A percentile compares a stretch with the other conserved stretches of the same genome.
These are phyloP conservation scores for Gracilinanus agilis DNA, from an alignment of 2,113 vertebrate species.

Conservation along the genomic window DNA sequence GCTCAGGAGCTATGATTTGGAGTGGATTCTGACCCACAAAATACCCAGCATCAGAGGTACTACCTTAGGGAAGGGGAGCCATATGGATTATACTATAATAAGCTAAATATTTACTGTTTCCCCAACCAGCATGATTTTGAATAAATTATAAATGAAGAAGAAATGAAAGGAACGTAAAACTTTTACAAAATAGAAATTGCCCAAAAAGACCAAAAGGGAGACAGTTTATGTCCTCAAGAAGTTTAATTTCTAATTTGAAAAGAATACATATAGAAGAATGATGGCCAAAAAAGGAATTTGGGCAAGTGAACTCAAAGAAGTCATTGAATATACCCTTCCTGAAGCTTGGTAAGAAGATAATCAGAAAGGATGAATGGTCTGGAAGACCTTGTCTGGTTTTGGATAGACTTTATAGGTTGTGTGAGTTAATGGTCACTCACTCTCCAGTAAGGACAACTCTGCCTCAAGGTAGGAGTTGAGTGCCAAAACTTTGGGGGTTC, in stretches of 20 bases:
- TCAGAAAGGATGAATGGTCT: background rate
- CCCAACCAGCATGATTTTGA: background rate
- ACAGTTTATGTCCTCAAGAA: background rate
- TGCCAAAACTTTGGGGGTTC: background rate
- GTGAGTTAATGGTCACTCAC: background rate
- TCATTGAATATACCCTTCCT: background rate
- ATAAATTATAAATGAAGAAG: background rate
- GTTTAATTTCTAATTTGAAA: background rate
- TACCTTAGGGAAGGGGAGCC: background rate
- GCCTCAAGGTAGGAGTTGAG: background rate
- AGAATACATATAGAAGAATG: background rate
- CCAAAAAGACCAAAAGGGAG: too few species aligned
- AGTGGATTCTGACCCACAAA: background rate
- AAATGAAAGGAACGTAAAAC: too few species aligned
- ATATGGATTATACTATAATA: background rate
- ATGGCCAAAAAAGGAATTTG: background rate
- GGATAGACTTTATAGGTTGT: background rate
- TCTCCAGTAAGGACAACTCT: background rate
- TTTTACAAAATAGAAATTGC: too few species aligned
- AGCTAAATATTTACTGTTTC: background rate
- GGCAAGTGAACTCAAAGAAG: background rate
- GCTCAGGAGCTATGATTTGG: background rate
- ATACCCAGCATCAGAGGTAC: background rate
- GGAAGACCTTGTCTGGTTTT: background rate
- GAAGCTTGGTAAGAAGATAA: background rate